Base-by-base conservation (phyloP, 35 echinoderm and acorn worm species). In the Stichopus chloronotus region DNA sequence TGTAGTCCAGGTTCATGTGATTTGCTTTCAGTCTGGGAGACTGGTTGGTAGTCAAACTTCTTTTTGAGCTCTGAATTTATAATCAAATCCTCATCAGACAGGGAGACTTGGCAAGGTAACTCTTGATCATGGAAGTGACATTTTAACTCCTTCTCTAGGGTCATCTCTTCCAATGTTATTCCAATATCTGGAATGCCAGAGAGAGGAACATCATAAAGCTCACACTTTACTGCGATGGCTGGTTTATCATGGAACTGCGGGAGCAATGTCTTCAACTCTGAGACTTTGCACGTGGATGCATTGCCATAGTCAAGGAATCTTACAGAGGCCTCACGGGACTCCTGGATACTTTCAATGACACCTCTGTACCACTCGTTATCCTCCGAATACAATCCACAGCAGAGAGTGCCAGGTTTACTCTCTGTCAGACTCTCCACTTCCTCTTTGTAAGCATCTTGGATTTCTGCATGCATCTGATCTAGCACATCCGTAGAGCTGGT, bases 351-450 rank as follows among this genome's bases (percentile, higher is more conserved):
- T 59, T 91, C 80, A 22, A 93, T 63, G 5, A 93, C 78, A 84
- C 84, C 94, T 69, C 94, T 86, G 76, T 95, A 95, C 92, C 92
- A 95, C 53, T 90, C 84, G 13, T 91, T 90, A 84, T 95, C 94
- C 57, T 95, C 94, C 13, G 72, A 81, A 54, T 94, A 95, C 12
- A 93, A 58, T 19, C 90, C 92, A 57, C 94, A 95, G 76, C 94
- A 95, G 17, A 85, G 58, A 56, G 24, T 83, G 9, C 92, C 92
- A 57, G 71, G 56, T 25, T 57, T 79, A 5, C 43, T 56, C 52
- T 91, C 76, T 9, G 71, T 0, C 56, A 79, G 54, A 55, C 72
- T 72, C 8, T 54, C 17, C 4, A 79, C 76, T 14, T 79, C 90
- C n/a, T 77, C 90, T 57, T 72, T 43, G 58, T 94, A 94, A 3